phyloP scores from a whole-genome alignment of 2,797 vertebrate genomes.

The Bovichtus diacanthus region DNA sequence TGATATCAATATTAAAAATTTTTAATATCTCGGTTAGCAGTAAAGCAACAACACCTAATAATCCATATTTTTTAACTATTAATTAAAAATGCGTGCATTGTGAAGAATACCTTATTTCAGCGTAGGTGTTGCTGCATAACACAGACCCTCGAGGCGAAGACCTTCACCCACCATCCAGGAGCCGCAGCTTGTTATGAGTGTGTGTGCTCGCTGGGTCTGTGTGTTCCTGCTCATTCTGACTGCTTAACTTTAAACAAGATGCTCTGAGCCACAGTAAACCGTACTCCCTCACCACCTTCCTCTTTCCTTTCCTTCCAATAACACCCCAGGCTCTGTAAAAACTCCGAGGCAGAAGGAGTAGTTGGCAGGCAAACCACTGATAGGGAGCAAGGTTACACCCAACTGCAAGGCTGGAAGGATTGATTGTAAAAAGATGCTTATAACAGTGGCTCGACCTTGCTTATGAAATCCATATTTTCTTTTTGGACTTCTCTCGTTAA shows the following conservation, averaged over 20 bases:
- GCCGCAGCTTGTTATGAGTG: slow-evolving; percentile 44
- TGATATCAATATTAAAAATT: too few relatives aligned
- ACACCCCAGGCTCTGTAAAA: slow-evolving; percentile 70
- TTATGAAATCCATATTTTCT: slow-evolving; percentile 67
- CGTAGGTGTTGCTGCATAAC: slow-evolving; percentile 60
- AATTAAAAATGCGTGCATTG: neutral
- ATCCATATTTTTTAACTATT: too few relatives aligned
- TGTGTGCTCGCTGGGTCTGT: slow-evolving; percentile 10
- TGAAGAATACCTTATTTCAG: slow-evolving; percentile 44
- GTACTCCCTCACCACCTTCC: slow-evolving; percentile 42
- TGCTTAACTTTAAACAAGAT: slow-evolving; percentile 75
- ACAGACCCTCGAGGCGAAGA: slow-evolving; percentile 60
- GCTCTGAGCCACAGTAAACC: slow-evolving; percentile 64
- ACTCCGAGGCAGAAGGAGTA: slow-evolving; percentile 49
- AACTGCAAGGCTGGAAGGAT: slow-evolving; percentile 55
- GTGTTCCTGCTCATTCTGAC: slow-evolving; percentile 44
- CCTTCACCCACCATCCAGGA: slow-evolving; percentile 66
- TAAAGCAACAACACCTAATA: too few relatives aligned
- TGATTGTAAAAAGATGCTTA: slow-evolving; percentile 74
- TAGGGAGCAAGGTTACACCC: slow-evolving; percentile 64
- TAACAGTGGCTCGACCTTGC: slow-evolving; percentile 71
- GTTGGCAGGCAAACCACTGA: slow-evolving; percentile 66
- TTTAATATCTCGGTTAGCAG: too few relatives aligned
- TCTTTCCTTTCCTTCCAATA: slow-evolving; percentile 50
- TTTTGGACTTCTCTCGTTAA: slow-evolving; percentile 59